Percentiles rank a stretch among this genome's conserved stretches.
Evolutionary conservation across 1,140 invertebrate genomes (phyloP).

Genomic region (Heterodera schachtii): DNA sequence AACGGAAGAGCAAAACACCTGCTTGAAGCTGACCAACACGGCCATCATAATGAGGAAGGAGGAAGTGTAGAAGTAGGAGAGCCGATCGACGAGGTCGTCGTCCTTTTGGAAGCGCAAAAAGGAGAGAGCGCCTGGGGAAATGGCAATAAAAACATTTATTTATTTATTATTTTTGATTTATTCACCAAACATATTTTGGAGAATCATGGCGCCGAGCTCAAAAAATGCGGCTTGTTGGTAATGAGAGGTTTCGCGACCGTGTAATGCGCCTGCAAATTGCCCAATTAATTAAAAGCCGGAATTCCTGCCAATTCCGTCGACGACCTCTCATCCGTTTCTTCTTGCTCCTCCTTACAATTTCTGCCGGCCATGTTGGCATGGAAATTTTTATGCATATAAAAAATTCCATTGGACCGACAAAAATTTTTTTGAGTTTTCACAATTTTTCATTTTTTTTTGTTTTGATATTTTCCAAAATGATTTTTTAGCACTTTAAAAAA

Average conservation of each 20-base stretch:
- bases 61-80: conserved; percentile 70
- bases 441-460: not conserved
- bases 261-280: conserved; percentile 44
- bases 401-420: not conserved
- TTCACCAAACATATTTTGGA: conserved; percentile 63
- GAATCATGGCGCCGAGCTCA: conserved; percentile 65
- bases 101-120: conserved; percentile 67
- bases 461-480: too few species aligned
- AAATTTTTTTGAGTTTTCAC: not conserved
- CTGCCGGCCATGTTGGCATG: conserved; percentile 28
- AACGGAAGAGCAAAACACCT: conserved; percentile 63
- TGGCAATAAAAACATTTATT: not conserved
- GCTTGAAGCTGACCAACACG: conserved; percentile 69
- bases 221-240: conserved; percentile 62
- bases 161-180: not conserved
- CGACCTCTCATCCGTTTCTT: conserved; percentile 16
- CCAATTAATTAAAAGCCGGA: conserved; percentile 11
- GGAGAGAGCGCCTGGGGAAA: conserved; percentile 35
- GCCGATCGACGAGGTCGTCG: conserved; percentile 70
- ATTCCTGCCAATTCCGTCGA: conserved; percentile 2
- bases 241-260: conserved; percentile 60
- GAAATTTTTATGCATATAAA: conserved; percentile 10
- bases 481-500: not conserved
- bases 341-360: not conserved
- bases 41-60: conserved; percentile 70